phyloP scores from a whole-genome alignment of 2,888 invertebrate species.

The Coleophora flavipennella region DNA sequence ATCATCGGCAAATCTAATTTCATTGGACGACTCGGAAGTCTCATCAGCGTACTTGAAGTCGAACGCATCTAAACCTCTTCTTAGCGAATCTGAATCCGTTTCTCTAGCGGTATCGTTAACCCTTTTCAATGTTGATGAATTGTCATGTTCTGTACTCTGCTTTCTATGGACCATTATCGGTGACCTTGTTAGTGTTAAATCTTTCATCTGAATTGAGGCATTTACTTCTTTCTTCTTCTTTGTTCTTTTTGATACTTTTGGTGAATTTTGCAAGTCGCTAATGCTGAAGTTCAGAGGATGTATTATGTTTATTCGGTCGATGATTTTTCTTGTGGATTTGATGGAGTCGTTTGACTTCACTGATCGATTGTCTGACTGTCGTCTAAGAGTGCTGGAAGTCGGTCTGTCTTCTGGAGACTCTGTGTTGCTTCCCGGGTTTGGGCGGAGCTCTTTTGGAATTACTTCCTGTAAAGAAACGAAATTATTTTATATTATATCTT shows the following conservation, averaged over 20 bases:
- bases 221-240: conserved; percentile 46
- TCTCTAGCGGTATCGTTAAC: conserved; percentile 77
- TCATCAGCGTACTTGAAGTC: conserved; percentile 83
- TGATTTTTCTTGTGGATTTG: conserved; percentile 43
- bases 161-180: conserved; percentile 52
- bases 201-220: conserved; percentile 54
- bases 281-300: conserved; percentile 67
- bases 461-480: conserved; percentile 47
- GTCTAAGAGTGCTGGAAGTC: conserved; percentile 49
- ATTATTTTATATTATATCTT: no score
- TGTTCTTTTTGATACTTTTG: conserved; percentile 42
- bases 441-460: conserved; percentile 54
- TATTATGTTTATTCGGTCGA: conserved; percentile 56
- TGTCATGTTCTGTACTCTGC: conserved; percentile 39
- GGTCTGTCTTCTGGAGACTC: conserved; percentile 76
- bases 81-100: conserved; percentile 68
- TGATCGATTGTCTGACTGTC: conserved; percentile 37
- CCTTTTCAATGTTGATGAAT: conserved; percentile 69
- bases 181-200: conserved; percentile 48
- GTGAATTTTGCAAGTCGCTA: conserved; percentile 57
- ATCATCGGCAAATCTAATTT: conserved; percentile 62
- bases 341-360: conserved; percentile 51
- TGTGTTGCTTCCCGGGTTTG: conserved; percentile 77
- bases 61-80: conserved; percentile 71
- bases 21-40: conserved; percentile 71